These are phyloP conservation scores for Campoplex capitator DNA, from an alignment of 2,888 invertebrate genomes.

Conservation along the genomic window DNA sequence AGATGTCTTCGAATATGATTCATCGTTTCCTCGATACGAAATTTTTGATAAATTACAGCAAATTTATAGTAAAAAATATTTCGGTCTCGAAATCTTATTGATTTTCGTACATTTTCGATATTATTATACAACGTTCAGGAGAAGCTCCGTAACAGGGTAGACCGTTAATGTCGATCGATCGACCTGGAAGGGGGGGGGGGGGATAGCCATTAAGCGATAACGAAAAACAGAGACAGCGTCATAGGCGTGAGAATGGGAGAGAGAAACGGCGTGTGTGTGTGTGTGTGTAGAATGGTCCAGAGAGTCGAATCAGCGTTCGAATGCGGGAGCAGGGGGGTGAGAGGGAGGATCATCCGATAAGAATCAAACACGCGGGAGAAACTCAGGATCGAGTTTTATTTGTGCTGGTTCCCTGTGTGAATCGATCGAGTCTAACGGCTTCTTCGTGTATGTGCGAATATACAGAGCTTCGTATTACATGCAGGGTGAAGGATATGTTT, in stretches of 20 bases:
- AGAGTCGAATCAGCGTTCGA: constrained; percentile 39
- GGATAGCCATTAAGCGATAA: constrained; percentile 42
- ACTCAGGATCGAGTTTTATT: constrained; percentile 48
- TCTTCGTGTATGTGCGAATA: background rate
- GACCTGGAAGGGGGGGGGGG: too few relatives aligned
- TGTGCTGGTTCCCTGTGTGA: constrained; percentile 25
- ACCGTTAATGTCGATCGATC: constrained; percentile 38
- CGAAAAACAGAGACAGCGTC: constrained; percentile 21
- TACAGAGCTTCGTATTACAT: background rate
- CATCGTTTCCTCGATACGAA: background rate
- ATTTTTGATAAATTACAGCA: background rate
- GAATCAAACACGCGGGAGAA: constrained; percentile 54
- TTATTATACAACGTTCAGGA: background rate
- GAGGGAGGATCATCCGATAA: constrained; percentile 48
- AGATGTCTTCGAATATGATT: background rate
- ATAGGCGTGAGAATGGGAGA: constrained; percentile 19
- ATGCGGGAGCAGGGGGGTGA: constrained; percentile 13
- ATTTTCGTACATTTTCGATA: constrained; percentile 22
- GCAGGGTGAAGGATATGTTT: background rate
- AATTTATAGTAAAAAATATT: background rate
- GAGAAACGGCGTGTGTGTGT: background rate
- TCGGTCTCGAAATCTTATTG: background rate
- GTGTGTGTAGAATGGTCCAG: constrained; percentile 24
- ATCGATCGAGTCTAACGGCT: constrained; percentile 29
- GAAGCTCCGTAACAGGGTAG: background rate